These are phyloP conservation scores for Portevinia maculata DNA, from an alignment of 2,888 invertebrate species.

Conservation along the genomic window DNA sequence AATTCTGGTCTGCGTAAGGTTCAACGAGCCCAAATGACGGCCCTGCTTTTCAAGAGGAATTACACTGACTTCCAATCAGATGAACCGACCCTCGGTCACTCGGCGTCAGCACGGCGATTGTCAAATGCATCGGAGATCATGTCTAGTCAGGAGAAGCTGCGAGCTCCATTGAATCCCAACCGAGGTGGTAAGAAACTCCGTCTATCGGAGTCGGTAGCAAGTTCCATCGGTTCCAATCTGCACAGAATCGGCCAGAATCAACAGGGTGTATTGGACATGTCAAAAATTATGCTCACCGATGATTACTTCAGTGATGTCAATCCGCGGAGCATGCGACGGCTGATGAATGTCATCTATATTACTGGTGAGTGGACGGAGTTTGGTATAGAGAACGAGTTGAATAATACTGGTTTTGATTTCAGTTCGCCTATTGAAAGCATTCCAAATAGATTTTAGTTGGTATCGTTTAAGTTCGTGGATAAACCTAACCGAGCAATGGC, in stretches of 20 bases:
- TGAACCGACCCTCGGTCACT: slow-evolving; percentile 81
- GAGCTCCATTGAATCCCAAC: slow-evolving; percentile 79
- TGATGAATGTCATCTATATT: slow-evolving; percentile 98
- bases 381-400: not conserved
- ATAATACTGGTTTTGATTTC: slow-evolving; percentile 74
- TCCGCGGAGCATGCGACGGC: slow-evolving; percentile 96
- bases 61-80: slow-evolving; percentile 80
- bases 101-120: slow-evolving; percentile 89
- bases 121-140: slow-evolving; percentile 92
- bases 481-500: slow-evolving; percentile 99
- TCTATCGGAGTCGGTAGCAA: slow-evolving; percentile 94
- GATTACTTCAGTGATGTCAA: slow-evolving; percentile 99
- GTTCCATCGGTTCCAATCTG: slow-evolving; percentile 94
- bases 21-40: slow-evolving; percentile 92
- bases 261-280: slow-evolving; percentile 83
- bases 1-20: slow-evolving; percentile 96
- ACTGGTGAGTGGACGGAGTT: slow-evolving; percentile 86
- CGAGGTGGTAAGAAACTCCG: slow-evolving; percentile 89
- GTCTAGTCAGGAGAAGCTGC: slow-evolving; percentile 91
- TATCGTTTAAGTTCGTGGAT: slow-evolving; percentile 99
- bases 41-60: slow-evolving; percentile 83
- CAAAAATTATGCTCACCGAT: slow-evolving; percentile 95
- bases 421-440: slow-evolving; percentile 98
- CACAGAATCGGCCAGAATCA: slow-evolving; percentile 90
- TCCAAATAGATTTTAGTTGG: slow-evolving; percentile 99